Evolutionary conservation across 2,888 invertebrate species (phyloP), one percentile per base, ranked within the genome.

Genomic region (Athalia rosae): DNA sequence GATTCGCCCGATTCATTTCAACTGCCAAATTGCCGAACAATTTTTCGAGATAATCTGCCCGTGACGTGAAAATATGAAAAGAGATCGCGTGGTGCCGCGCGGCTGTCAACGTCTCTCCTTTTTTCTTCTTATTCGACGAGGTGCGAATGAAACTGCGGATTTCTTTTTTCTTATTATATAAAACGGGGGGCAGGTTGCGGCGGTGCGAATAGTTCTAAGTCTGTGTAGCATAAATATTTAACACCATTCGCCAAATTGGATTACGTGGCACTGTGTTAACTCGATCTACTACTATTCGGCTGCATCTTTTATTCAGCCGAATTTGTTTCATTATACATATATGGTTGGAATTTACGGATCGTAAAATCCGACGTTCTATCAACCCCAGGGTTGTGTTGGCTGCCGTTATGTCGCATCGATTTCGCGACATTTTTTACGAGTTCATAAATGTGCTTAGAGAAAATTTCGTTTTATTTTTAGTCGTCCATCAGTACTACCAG

Each of bases 401-500:
- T 0, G 48, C 13, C 47, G 1, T 28, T 2, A 2, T 28, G 28
- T 64, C 13, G 15, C 15, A 48, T 48, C 48, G 48, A 8, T 13
- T 48, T n/a, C 63, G 9, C 61, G 41, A 28, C 11, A 28, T 59
- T 13, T 59, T 8, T 59, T 13, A 50, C 7, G 6, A 15, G 6
- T 8, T 71, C 15, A 56, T 56, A 11, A 45, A 41, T 3, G 8
- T 4, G 15, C 4, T 43, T 11, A 48, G 47, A 61, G 11, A 76
- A 15, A 15, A 28, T 28, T 78, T 80, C 80, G 71, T 79, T 80
- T 79, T 83, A 85, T 62, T 93, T 87, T 77, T 93, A 97, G 97
- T 97, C 89, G 96, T 97, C 79, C 95, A 95, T 87, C 96, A 97
- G 91, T 95, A 95, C 90, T 97, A 96, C 90, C 96, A 96, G 90